A percentile compares a stretch with the other conserved stretches of the same genome.
Evolutionary conservation across 2,888 invertebrate genomes (phyloP).

Genomic region (Apamea monoglypha): DNA sequence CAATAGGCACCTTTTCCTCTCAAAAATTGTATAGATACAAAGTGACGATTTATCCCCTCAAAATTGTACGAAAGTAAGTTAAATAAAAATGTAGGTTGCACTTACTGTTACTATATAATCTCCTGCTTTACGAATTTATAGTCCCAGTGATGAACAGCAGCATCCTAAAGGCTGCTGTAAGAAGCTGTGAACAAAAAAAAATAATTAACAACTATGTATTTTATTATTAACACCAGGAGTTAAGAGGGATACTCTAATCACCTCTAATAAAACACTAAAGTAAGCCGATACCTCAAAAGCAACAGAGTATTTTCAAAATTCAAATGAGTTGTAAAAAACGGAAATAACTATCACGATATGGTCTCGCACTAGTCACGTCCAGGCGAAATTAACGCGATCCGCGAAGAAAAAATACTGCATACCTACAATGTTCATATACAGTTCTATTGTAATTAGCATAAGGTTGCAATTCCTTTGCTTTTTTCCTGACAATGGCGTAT

Average conservation of each 20-base stretch:
- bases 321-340: conserved; percentile 43
- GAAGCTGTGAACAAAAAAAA: conserved; percentile 21
- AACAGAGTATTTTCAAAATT: conserved; percentile 34
- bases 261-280: background rate
- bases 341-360: conserved; percentile 43
- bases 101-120: conserved; percentile 14
- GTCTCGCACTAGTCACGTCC: conserved; percentile 36
- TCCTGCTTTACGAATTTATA: background rate
- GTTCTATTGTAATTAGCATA: conserved; percentile 17
- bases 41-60: background rate
- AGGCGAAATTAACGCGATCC: conserved; percentile 42
- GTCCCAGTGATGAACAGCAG: background rate
- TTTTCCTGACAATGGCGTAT: conserved; percentile 43
- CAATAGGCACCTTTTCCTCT: no score
- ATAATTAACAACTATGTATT: no score
- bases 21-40: background rate
- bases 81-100: background rate
- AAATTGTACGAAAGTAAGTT: background rate
- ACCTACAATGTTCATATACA: conserved; percentile 14
- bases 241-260: background rate
- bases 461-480: conserved; percentile 43
- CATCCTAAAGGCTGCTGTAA: conserved; percentile 4
- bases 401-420: conserved; percentile 28
- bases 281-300: conserved; percentile 24
- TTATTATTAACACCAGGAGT: background rate